A percentile compares a stretch with the other conserved stretches of the same genome.
These are phyloP conservation scores for Agelastica alni DNA, from an alignment of 2,888 invertebrate genomes.

Conservation along the genomic window DNA sequence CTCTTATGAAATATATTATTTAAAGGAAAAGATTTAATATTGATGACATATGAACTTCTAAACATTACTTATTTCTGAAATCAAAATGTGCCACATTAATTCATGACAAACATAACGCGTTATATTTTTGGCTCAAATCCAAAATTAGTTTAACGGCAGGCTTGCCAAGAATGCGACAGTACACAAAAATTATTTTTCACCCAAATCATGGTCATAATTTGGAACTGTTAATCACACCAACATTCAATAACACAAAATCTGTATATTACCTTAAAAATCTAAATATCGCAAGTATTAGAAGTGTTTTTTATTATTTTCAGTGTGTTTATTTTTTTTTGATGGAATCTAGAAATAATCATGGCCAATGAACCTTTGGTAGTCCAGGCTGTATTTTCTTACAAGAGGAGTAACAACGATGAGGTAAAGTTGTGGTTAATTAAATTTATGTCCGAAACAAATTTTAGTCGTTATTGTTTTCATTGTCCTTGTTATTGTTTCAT, in stretches of 20 bases:
- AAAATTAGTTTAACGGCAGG: slow-evolving; percentile 41
- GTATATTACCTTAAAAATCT: slow-evolving; percentile 4
- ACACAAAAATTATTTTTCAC: slow-evolving; percentile 52
- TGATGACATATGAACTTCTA: too few species aligned
- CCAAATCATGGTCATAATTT: slow-evolving; percentile 45
- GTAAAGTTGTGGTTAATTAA: slow-evolving; percentile 55
- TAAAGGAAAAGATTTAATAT: too few species aligned
- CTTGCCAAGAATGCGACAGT: slow-evolving; percentile 58
- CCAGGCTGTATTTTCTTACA: slow-evolving; percentile 90
- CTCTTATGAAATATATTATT: too few species aligned
- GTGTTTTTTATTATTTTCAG: slow-evolving; percentile 19
- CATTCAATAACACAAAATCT: slow-evolving; percentile 17
- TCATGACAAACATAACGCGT: slow-evolving; percentile 40
- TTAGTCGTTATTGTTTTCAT: slow-evolving; percentile 1
- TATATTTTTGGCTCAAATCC: slow-evolving; percentile 48
- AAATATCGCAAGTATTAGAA: not conserved
- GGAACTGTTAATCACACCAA: slow-evolving; percentile 6
- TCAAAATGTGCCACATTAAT: slow-evolving; percentile 38
- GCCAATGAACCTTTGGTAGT: slow-evolving; percentile 71
- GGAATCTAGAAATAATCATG: slow-evolving; percentile 52
- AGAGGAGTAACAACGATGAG: slow-evolving; percentile 97
- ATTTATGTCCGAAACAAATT: not conserved
- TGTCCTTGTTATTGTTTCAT: slow-evolving; percentile 1
- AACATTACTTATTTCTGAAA: too few species aligned
- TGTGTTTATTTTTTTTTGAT: slow-evolving; percentile 21